Evolutionary conservation across 1,140 invertebrate genomes (phyloP).

Genomic region (Cataglyphis hispanica): DNA sequence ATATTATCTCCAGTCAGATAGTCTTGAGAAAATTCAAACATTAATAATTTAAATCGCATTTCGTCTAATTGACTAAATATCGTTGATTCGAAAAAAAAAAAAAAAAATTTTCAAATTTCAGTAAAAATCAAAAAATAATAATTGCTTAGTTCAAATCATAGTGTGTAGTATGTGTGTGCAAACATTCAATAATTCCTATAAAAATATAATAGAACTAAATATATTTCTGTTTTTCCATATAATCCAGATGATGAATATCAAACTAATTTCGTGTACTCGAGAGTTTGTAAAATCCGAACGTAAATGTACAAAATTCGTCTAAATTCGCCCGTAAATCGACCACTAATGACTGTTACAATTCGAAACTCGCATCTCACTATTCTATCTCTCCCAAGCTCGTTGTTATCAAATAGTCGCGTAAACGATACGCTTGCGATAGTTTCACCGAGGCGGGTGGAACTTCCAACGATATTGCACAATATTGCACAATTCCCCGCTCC

Average conservation of each 20-base stretch:
- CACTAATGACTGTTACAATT: background rate
- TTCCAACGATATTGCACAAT: conserved; percentile 71
- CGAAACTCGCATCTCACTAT: background rate
- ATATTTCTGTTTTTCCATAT: background rate
- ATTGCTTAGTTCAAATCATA: background rate
- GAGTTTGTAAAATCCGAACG: background rate
- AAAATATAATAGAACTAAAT: background rate
- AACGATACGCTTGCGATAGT: conserved; percentile 64
- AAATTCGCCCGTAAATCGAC: no score
- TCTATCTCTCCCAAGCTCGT: background rate
- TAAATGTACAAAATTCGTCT: no score
- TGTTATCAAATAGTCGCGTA: conserved; percentile 21
- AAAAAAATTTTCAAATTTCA: no score
- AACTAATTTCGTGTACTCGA: background rate
- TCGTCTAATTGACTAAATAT: background rate
- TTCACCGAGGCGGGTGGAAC: conserved; percentile 65
- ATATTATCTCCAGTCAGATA: background rate
- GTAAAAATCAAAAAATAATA: background rate
- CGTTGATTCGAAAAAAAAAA: background rate
- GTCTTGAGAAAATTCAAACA: background rate
- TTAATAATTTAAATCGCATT: background rate
- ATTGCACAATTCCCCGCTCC: conserved; percentile 70
- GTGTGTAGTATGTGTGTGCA: no score
- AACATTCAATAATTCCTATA: background rate
- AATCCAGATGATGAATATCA: background rate